Conservation (phyloP, 2,888 invertebrate genomes). For the Lydus trimaculatus region DNA sequence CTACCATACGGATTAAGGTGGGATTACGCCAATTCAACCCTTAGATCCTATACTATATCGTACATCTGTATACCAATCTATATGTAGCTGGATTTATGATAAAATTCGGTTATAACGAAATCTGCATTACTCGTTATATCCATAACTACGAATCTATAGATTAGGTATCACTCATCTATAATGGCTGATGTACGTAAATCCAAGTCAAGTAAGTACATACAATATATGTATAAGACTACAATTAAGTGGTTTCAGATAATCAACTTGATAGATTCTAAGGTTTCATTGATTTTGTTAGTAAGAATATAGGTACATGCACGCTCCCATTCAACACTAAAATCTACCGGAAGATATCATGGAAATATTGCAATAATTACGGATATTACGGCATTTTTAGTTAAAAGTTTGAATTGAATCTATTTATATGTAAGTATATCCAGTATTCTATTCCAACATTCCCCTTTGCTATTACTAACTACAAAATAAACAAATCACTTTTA, state of each 20-base stretch:
- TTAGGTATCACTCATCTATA: too few species aligned
- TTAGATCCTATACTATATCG: slow-evolving; percentile 15
- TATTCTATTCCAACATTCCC: background rate
- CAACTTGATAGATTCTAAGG: background rate
- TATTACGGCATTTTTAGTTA: too few species aligned
- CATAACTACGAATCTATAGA: too few species aligned
- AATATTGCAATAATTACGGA: too few species aligned
- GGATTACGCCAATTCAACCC: slow-evolving; percentile 48
- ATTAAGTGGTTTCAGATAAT: background rate
- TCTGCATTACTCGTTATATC: background rate
- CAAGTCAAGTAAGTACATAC: background rate
- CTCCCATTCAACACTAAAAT: too few species aligned
- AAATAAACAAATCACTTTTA: background rate
- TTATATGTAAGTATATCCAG: too few species aligned
- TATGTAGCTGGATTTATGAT: background rate
- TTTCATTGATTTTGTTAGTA: background rate
- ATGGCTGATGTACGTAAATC: background rate
- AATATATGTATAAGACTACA: background rate
- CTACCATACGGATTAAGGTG: slow-evolving; percentile 49
- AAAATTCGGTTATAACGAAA: too few species aligned
- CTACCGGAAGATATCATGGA: too few species aligned
- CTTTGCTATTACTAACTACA: background rate
- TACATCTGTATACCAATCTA: background rate
- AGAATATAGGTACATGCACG: background rate
- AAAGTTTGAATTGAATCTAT: too few species aligned